A percentile compares a stretch with the other conserved stretches of the same genome.
Evolutionary conservation across 2,113 vertebrate species (phyloP).

Genomic region (Phasianus colchicus): DNA sequence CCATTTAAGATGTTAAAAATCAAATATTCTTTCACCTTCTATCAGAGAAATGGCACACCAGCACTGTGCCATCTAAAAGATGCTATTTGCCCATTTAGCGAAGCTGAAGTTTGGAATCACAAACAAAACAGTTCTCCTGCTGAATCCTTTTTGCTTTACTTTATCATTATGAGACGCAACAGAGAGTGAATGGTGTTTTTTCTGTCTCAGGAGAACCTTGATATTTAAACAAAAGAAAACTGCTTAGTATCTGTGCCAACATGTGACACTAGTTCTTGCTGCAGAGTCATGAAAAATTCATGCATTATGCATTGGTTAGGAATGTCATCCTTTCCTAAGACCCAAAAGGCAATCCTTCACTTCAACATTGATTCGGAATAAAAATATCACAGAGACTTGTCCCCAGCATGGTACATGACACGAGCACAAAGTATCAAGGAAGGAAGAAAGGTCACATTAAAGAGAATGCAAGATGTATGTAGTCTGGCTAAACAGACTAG

Average conservation of each 20-base stretch:
- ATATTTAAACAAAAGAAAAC: neutral
- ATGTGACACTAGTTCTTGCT: neutral
- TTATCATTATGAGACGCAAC: neutral
- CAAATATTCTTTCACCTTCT: neutral
- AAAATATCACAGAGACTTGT: constrained; percentile 18
- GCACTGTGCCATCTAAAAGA: neutral
- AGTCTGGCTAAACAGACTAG: constrained; percentile 24
- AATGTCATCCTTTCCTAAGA: neutral
- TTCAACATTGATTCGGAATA: constrained; percentile 30
- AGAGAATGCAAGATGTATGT: neutral
- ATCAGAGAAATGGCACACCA: neutral
- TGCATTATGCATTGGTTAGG: neutral
- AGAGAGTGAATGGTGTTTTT: neutral
- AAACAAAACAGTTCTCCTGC: neutral
- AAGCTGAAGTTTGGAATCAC: neutral
- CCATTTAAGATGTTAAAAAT: neutral
- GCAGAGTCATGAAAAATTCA: neutral
- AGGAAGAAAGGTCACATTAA: constrained; percentile 35
- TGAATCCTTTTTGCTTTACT: neutral
- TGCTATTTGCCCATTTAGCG: neutral
- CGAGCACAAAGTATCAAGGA: neutral
- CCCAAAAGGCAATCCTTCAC: neutral
- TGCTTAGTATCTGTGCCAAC: neutral
- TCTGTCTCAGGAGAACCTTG: neutral
- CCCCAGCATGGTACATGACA: neutral